Evolutionary conservation across 2,113 vertebrate species (phyloP), one percentile per base, ranked within the genome.

Genomic region (Silurus meridionalis): DNA sequence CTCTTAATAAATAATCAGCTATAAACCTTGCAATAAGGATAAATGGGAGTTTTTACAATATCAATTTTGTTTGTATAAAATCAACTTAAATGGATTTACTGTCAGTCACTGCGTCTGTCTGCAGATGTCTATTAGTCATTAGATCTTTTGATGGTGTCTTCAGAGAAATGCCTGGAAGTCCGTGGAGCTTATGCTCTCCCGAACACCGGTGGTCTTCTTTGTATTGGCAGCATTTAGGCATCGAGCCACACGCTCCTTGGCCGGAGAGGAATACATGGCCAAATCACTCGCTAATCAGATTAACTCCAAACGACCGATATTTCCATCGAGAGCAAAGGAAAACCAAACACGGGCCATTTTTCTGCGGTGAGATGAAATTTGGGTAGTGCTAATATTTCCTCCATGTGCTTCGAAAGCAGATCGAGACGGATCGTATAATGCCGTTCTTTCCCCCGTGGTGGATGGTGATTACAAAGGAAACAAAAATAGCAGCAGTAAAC

Each of bases 181-280:
- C 21, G 53, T 79, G 60, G 64, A 64, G 87, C 72, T 85, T 15
- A 15, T 15, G 82, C 72, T n/a, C 58, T 55, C 17, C 25, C 79
- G 66, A 88, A 90, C 89, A 88, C 87, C 86, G 84, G 84, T 75
- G 19, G 83, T 89, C 87, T 85, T 92, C 88, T 87, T 88, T 80
- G 82, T 88, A 71, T 48, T 82, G 90, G 88, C 61, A 85, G 57
- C 2, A 48, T 89, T 86, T 86, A 84, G 84, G 88, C 74, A 83
- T 52, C 14, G 50, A 80, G 86, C 89, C 88, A 79, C 80, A 83
- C 55, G 83, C 88, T 87, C 21, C 74, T 82, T 87, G 63, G 63
- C 87, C 84, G 50, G 88, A 87, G 74, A 69, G 78, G 86, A 91
- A 91, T 90, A 88, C 87, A 79, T 74, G 57, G 87, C 67, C 57